Evolutionary conservation across 2,113 vertebrate genomes (phyloP).

Genomic region (Tor tambroides): DNA sequence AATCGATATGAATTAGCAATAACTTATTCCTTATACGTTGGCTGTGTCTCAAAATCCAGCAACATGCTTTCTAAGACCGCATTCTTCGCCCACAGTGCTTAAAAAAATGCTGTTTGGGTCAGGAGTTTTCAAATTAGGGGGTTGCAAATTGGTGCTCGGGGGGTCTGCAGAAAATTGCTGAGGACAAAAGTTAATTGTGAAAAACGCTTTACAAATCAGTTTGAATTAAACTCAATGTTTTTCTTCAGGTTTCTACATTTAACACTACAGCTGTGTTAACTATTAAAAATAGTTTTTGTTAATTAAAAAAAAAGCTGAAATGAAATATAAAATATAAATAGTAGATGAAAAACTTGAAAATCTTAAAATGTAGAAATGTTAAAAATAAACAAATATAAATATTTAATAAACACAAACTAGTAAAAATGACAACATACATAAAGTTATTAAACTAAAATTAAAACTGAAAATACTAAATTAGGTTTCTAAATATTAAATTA

Average conservation of each 20-base stretch:
- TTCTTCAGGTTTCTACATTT: neutral
- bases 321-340: neutral
- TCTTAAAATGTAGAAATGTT: neutral
- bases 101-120: neutral
- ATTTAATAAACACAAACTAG: too few species aligned
- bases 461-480: neutral
- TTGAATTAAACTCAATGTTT: neutral
- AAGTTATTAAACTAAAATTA: neutral
- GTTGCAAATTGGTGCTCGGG: neutral
- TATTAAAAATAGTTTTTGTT: too few species aligned
- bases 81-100: neutral
- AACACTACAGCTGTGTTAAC: neutral
- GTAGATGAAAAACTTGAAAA: neutral
- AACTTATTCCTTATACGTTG: neutral
- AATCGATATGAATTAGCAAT: constrained; percentile 5
- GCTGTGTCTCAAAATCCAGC: neutral
- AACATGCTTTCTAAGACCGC: neutral
- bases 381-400: neutral
- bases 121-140: neutral
- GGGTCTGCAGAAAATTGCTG: neutral
- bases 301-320: too few species aligned
- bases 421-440: too few species aligned
- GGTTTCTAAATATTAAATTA: neutral
- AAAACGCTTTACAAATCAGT: neutral
- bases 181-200: neutral